Conservation (phyloP, 2,888 invertebrate genomes). For the Ryuthela nishihirai region DNA sequence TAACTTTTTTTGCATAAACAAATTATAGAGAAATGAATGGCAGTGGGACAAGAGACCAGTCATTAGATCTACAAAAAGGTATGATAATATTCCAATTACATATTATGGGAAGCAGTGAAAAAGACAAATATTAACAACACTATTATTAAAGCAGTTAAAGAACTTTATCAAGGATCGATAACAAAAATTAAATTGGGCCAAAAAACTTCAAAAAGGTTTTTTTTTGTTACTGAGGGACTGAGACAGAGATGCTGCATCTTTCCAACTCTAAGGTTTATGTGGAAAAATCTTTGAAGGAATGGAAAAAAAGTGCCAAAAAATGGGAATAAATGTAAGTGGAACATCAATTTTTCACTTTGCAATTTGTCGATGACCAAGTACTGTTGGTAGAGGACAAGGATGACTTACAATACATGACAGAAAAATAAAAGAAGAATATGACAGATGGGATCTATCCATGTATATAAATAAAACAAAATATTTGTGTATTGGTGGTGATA, state of each 20-base stretch:
- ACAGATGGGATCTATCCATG: not conserved
- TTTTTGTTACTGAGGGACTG: too few species aligned
- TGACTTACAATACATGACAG: not conserved
- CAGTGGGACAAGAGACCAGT: not conserved
- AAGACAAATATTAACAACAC: not conserved
- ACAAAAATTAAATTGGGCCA: too few species aligned
- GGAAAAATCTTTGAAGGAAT: not conserved
- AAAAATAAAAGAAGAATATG: not conserved
- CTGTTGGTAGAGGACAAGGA: not conserved
- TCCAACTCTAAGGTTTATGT: not conserved
- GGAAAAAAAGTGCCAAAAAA: not conserved
- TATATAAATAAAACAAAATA: not conserved
- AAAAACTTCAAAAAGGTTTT: too few species aligned
- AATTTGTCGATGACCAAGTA: conserved; percentile 4
- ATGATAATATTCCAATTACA: not conserved
- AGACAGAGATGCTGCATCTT: not conserved
- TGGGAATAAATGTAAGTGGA: not conserved
- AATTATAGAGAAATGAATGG: not conserved
- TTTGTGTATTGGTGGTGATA: not conserved
- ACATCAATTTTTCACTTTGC: not conserved
- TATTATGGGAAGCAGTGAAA: not conserved
- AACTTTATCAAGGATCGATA: too few species aligned
- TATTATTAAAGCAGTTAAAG: not conserved
- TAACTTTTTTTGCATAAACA: not conserved
- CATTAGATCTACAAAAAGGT: not conserved